phyloP scores from a whole-genome alignment of 2,113 vertebrate genomes.

The Epinephelus lanceolatus region DNA sequence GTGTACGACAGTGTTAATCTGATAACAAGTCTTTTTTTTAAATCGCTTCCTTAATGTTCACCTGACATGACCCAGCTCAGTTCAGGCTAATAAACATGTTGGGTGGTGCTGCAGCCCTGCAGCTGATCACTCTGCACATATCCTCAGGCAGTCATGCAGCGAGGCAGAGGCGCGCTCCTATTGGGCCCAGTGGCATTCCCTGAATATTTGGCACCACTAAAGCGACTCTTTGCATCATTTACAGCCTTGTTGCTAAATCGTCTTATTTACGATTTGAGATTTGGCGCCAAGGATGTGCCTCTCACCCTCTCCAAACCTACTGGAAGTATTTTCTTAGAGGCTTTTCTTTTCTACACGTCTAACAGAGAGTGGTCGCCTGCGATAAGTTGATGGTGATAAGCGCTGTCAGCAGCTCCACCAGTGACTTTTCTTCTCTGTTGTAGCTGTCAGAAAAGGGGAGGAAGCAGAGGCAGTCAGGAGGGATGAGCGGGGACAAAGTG shows the following conservation, averaged over 20 bases:
- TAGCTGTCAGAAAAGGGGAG: slow-evolving; percentile 33
- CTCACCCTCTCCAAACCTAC: not conserved
- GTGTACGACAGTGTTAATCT: not conserved
- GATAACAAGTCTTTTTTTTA: not conserved
- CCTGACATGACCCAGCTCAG: slow-evolving; percentile 59
- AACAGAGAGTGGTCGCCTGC: slow-evolving; percentile 9
- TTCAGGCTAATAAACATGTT: slow-evolving; percentile 48
- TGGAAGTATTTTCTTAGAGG: slow-evolving; percentile 21
- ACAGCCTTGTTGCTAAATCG: slow-evolving; percentile 40
- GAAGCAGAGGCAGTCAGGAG: not conserved
- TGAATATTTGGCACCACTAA: slow-evolving; percentile 61
- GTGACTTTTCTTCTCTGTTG: slow-evolving; percentile 24
- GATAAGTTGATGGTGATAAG: slow-evolving; percentile 40
- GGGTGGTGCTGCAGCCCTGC: slow-evolving; percentile 53
- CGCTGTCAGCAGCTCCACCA: slow-evolving; percentile 42
- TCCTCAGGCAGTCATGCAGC: slow-evolving; percentile 48
- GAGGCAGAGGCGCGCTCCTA: slow-evolving; percentile 25
- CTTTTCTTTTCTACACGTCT: not conserved
- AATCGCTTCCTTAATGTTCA: slow-evolving; percentile 17
- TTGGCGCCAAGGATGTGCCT: slow-evolving; percentile 11
- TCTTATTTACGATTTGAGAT: slow-evolving; percentile 32
- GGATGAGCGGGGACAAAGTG: not conserved
- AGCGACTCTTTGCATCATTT: slow-evolving; percentile 40
- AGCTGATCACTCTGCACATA: slow-evolving; percentile 43
- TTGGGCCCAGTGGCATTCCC: slow-evolving; percentile 62